A percentile compares a stretch with the other conserved stretches of the same genome.
Evolutionary conservation across 2,888 invertebrate genomes (phyloP).

Genomic region (Drosophila neoperkinsi): DNA sequence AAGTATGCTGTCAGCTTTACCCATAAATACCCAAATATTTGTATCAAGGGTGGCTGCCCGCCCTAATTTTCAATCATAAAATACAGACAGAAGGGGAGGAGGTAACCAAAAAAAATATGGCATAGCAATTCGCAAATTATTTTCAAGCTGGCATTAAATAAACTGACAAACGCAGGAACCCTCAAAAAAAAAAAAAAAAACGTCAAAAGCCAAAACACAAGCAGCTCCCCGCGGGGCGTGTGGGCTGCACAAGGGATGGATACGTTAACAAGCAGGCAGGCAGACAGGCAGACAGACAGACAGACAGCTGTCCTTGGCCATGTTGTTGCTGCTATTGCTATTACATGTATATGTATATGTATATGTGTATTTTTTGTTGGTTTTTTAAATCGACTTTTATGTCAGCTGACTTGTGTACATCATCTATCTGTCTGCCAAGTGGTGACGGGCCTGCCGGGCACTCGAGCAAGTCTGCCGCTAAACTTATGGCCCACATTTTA

Average conservation of each 20-base stretch:
- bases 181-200: slow-evolving; percentile 1
- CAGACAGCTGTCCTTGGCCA: slow-evolving; percentile 50
- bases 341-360: slow-evolving; percentile 29
- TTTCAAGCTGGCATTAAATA: slow-evolving; percentile 79
- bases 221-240: slow-evolving; percentile 18
- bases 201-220: slow-evolving; percentile 36
- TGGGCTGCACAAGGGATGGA: not conserved
- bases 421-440: slow-evolving; percentile 48
- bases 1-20: slow-evolving; percentile 8
- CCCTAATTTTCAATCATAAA: slow-evolving; percentile 74
- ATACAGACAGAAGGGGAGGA: slow-evolving; percentile 39
- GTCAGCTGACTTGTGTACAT: slow-evolving; percentile 74
- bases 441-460: slow-evolving; percentile 2
- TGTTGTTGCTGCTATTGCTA: slow-evolving; percentile 61
- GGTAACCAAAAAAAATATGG: slow-evolving; percentile 57
- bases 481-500: slow-evolving; percentile 74
- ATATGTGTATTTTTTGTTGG: slow-evolving; percentile 56
- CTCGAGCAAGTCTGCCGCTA: slow-evolving; percentile 40
- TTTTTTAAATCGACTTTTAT: slow-evolving; percentile 79
- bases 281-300: slow-evolving; percentile 17
- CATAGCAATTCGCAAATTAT: slow-evolving; percentile 80
- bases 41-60: slow-evolving; percentile 37
- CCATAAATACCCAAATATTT: slow-evolving; percentile 65
- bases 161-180: slow-evolving; percentile 72
- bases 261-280: slow-evolving; percentile 21